phyloP scores from a whole-genome alignment of 2,888 invertebrate genomes.

The Tipula lateralis region DNA sequence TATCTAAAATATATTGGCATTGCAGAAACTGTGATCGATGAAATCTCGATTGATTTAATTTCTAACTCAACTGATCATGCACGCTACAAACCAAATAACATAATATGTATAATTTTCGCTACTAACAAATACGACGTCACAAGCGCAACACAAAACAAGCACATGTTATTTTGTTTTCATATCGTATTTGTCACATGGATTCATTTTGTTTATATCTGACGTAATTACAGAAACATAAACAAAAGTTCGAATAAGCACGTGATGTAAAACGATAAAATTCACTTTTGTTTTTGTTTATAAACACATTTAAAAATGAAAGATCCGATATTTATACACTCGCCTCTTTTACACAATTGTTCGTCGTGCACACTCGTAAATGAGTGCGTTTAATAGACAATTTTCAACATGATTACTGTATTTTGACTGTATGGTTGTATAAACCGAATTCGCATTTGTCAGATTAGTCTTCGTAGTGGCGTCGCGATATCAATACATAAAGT shows the following conservation, averaged over 20 bases:
- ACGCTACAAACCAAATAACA: too few species aligned
- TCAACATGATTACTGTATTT: neutral
- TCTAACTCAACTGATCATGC: too few species aligned
- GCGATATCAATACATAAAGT: slow-evolving; percentile 28
- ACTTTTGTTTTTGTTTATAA: neutral
- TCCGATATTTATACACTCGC: neutral
- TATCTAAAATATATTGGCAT: too few species aligned
- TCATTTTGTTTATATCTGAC: neutral
- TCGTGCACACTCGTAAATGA: neutral
- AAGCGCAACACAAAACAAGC: neutral
- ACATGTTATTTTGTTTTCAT: neutral
- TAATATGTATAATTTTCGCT: too few species aligned
- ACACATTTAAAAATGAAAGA: neutral
- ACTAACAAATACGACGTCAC: neutral
- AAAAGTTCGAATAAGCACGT: neutral
- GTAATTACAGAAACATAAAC: neutral
- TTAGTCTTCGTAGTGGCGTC: slow-evolving; percentile 33
- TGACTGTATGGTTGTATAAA: neutral
- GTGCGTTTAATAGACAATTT: neutral
- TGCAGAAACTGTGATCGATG: too few species aligned
- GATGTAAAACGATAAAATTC: neutral
- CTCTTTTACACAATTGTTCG: neutral
- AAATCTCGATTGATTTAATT: too few species aligned
- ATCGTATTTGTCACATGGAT: neutral
- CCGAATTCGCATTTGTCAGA: slow-evolving; percentile 26